Base-by-base conservation (phyloP, 2,113 vertebrate species). In the Aspidoscelis tigris region DNA sequence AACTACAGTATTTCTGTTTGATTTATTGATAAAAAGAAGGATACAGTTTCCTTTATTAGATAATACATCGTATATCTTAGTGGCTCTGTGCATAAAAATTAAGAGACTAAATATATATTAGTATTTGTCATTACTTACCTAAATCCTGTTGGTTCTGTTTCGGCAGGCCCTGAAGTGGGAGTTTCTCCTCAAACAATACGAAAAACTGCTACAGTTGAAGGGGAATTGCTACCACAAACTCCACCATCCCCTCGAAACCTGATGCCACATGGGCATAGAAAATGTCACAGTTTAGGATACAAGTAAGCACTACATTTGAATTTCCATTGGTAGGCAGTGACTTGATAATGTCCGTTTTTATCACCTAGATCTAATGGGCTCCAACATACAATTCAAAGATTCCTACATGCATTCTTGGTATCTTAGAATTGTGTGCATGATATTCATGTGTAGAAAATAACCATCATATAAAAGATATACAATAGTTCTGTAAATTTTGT, bases 271-370 rank as follows among this genome's bases (percentile, higher is more conserved):
- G 98, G 99, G 16, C 99, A 99, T 50, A 97, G 99, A 94, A 99
- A 99, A 89, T 99, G 98, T 94, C 98, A 99, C 91, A 99, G 99
- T 92, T 91, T 99, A 93, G 99, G 99, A 89, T 99, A 99, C 96
- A 99, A 99, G 98, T 99, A 89, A 96, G 98, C 87, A 66, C 83
- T 88, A 85, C 76, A 50, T 82, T 92, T 78, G 55, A 39, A 47
- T 47, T 71, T 78, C 41, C 6, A n/a, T 26, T 79, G 66, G 66
- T 8, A 75, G 20, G 6, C 58, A 82, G 24, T 47, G 44, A 69
- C 24, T 16, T 65, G 26, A 43, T 50, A 22, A 43, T 10, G 50
- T 47, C 8, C 16, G 20, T 16, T 47, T 16, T 69, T 73, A 47
- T 14, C 26, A 1, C 4, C 12, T 76, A 53, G 3, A 66, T 21